Evolutionary conservation across 1,140 invertebrate species (phyloP), one percentile per base, ranked within the genome.

Genomic region (Sycobia sp.): DNA sequence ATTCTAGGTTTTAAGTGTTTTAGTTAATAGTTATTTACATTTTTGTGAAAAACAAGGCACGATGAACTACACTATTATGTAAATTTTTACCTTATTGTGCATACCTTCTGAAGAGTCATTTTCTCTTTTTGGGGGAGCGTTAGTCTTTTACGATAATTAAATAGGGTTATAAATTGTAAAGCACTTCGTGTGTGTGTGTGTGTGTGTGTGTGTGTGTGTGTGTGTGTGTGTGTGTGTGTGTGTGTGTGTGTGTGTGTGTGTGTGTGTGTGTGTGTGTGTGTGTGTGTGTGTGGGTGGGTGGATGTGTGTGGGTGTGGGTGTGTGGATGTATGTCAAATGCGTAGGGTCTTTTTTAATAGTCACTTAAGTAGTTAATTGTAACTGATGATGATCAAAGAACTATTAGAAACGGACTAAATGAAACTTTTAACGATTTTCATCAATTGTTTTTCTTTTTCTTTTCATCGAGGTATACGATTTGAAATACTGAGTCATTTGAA

Each of bases 281-380:
- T 18, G 11, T 43, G 10, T n/a, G n/a, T n/a, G n/a, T n/a, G n/a
- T n/a, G n/a, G n/a, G n/a, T n/a, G n/a, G n/a, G n/a, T n/a, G n/a
- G n/a, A n/a, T n/a, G n/a, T n/a, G n/a, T n/a, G n/a, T n/a, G n/a
- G n/a, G n/a, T n/a, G n/a, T n/a, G n/a, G n/a, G n/a, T n/a, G n/a
- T n/a, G n/a, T n/a, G n/a, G n/a, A n/a, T n/a, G n/a, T n/a, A n/a
- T n/a, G n/a, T 47, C n/a, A 34, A 51, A 13, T 25, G 25, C 10
- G 34, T 70, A 69, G 66, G 36, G 22, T n/a, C n/a, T n/a, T 25
- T 56, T 70, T 68, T 66, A 44, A 8, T 68, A 72, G 57, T 44
- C 62, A 29, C 41, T 29, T 72, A 72, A 72, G 71, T 72, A 72
- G 71, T 65, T 68, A 70, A 70, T 69, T 72, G 32, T 60, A 43